A percentile compares a stretch with the other conserved stretches of the same genome.
These are phyloP conservation scores for Cataglyphis hispanica DNA, from an alignment of 1,140 invertebrate species.

Conservation along the genomic window DNA sequence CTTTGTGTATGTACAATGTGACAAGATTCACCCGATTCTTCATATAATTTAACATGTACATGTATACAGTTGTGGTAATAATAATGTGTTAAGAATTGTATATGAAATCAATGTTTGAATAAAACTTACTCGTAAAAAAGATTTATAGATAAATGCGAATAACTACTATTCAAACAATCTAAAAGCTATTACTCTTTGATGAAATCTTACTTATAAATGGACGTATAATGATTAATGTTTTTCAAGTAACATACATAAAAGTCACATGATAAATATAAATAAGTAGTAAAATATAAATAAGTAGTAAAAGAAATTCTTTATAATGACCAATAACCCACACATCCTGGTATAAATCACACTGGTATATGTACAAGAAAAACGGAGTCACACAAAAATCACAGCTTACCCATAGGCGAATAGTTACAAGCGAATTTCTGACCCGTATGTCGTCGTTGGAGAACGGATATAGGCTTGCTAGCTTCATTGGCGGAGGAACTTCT, in stretches of 20 bases:
- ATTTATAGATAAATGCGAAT: conserved; percentile 23
- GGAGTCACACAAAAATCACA: conserved; percentile 23
- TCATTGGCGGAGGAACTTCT: conserved; percentile 92
- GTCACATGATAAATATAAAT: not conserved
- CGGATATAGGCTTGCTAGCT: conserved; percentile 90
- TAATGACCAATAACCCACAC: conserved; percentile 61
- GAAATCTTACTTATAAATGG: conserved; percentile 3
- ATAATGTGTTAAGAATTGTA: conserved; percentile 44
- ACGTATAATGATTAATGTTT: not conserved
- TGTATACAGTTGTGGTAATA: conserved; percentile 37
- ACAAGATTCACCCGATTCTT: conserved; percentile 47
- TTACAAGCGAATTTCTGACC: conserved; percentile 86
- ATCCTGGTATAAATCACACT: conserved; percentile 25
- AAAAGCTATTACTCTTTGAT: not conserved
- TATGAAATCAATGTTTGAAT: conserved; percentile 25
- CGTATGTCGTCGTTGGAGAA: conserved; percentile 87
- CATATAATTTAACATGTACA: conserved; percentile 51
- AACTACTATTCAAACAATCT: conserved; percentile 13
- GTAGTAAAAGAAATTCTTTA: not conserved
- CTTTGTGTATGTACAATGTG: conserved; percentile 58
- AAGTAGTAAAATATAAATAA: too few species aligned
- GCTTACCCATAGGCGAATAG: conserved; percentile 88
- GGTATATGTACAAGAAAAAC: not conserved
- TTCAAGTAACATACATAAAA: conserved; percentile 53
- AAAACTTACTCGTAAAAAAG: conserved; percentile 46